These are phyloP conservation scores for Neodon shergylaensis DNA, from an alignment of 2,113 vertebrate species.

Conservation along the genomic window DNA sequence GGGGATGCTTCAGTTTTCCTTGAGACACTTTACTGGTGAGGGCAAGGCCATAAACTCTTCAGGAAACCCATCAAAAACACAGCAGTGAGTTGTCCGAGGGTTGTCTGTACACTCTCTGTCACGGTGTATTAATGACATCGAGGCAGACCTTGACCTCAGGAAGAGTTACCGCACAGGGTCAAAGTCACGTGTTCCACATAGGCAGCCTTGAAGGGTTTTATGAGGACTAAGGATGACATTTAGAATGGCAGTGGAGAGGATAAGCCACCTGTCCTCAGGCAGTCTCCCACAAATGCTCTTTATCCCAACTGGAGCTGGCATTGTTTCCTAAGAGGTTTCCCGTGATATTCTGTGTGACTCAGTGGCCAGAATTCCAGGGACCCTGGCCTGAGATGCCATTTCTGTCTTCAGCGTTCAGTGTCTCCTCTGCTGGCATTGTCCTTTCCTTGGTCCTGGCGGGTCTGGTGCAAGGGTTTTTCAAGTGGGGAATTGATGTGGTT, in stretches of 20 bases:
- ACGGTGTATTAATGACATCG: not conserved
- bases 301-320: conserved; percentile 26
- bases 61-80: not conserved
- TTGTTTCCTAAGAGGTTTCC: conserved; percentile 30
- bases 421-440: conserved; percentile 25
- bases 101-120: conserved; percentile 30
- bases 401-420: conserved; percentile 24
- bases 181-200: not conserved
- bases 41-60: not conserved
- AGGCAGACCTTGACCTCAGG: not conserved
- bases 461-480: not conserved
- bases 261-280: conserved; percentile 37
- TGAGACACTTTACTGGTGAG: not conserved
- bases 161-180: not conserved
- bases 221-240: conserved; percentile 34
- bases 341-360: not conserved
- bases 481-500: not conserved
- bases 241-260: not conserved
- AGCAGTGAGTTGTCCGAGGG: conserved; percentile 12
- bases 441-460: conserved; percentile 28
- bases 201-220: not conserved
- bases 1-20: not conserved
- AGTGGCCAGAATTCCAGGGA: conserved; percentile 25
- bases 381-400: not conserved
- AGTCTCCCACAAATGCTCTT: conserved; percentile 24